Conservation (phyloP, 2,797 vertebrate species). For the Acrossocheilus wenchowensis region DNA sequence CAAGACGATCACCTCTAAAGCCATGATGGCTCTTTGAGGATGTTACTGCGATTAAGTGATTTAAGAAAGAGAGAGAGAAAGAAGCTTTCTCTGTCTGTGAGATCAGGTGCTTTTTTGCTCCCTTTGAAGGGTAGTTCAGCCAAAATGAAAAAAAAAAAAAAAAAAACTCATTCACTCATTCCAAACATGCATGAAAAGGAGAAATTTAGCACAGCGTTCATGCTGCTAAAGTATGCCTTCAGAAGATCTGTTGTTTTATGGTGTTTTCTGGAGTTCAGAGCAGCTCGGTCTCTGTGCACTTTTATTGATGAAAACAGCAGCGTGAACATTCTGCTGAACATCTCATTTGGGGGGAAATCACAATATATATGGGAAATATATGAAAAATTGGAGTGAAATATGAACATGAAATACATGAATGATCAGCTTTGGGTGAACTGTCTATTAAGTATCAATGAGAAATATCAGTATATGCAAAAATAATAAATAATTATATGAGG, state of each 20-base stretch:
- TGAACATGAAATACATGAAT: too few species aligned
- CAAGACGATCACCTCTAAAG: conserved; percentile 36
- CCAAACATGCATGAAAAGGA: background rate
- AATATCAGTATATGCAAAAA: too few species aligned
- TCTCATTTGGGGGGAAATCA: background rate
- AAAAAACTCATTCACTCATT: too few species aligned
- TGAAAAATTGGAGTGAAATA: too few species aligned
- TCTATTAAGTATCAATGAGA: background rate
- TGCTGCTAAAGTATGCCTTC: background rate
- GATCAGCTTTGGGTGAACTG: background rate
- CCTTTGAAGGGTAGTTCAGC: background rate
- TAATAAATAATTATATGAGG: too few species aligned
- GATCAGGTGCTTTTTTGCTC: background rate
- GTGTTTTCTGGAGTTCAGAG: background rate
- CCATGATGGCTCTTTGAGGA: conserved; percentile 23
- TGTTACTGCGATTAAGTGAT: conserved; percentile 36
- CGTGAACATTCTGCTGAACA: background rate
- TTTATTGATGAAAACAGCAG: too few species aligned
- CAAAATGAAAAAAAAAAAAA: too few species aligned
- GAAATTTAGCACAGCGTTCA: background rate
- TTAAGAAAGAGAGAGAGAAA: conserved; percentile 1
- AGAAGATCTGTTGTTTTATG: background rate
- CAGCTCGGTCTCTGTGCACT: background rate
- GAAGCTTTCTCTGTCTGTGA: conserved; percentile 9
- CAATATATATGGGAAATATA: too few species aligned